Base-by-base conservation (phyloP, 2,888 invertebrate species). In the Sarcophaga variegata region DNA sequence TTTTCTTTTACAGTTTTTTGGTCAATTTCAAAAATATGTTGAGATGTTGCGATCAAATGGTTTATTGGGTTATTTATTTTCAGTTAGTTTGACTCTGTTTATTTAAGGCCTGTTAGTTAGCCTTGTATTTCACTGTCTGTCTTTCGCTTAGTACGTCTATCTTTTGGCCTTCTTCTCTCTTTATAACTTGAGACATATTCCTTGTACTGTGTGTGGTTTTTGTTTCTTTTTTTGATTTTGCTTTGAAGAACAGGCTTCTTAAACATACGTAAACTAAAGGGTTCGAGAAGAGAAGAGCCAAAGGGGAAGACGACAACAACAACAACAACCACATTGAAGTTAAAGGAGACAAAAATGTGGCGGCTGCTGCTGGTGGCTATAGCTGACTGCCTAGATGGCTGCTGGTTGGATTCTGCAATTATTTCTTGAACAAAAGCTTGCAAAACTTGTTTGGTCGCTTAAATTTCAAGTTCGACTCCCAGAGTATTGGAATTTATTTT, bases 391-490 rank as follows among this genome's bases (percentile, higher is more conserved):
- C 37, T 78, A 74, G 64, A 75, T 83, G 82, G 45, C 79, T 78
- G 70, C 45, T 75, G 64, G 77, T 8, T 62, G 69, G 47, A 17
- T 17, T 54, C 64, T 75, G 78, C 74, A 81, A 81, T 76, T 80
- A 84, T 76, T 76, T 80, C 70, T 66, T 54, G 10, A 49, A 22
- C 63, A 20, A 11, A 83, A 81, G 81, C 62, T 71, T 78, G 84
- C 70, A 20, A 81, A 84, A 87, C 87, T 81, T 84, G 83, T 87
- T 87, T 79, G 59, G 69, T 45, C 45, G 80, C 66, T 78, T 83
- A 77, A 81, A 63, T 81, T 81, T 85, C 84, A 81, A 85, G 86
- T 82, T 86, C 83, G 83, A 70, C 27, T 27, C 27, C 37, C 6
- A 37, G 37, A 37, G 69, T 81, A 62, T 66, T 75, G 87, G 83